Percentiles rank a stretch among this genome's conserved stretches.
Evolutionary conservation across 2,113 vertebrate species (phyloP).

Genomic region (Hyaena hyaena): DNA sequence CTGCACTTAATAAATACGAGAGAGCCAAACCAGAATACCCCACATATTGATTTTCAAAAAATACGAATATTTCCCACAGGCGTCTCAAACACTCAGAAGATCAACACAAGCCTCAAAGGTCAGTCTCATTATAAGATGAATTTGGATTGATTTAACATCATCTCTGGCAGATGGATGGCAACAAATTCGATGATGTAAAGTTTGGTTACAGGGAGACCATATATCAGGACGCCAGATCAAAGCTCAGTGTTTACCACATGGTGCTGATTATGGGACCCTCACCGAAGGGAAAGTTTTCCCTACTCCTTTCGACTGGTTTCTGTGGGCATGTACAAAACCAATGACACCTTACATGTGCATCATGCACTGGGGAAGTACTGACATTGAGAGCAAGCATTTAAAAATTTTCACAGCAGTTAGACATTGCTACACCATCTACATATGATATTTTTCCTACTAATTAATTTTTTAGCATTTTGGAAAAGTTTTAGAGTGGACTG

Average conservation of each 20-base stretch:
- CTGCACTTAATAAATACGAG: slow-evolving; percentile 36
- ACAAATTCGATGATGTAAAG: neutral
- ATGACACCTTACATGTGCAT: neutral
- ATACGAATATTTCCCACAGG: slow-evolving; percentile 53
- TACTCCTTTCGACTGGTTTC: neutral
- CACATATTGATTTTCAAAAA: slow-evolving; percentile 64
- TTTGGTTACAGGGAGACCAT: slow-evolving; percentile 29
- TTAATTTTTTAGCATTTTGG: neutral
- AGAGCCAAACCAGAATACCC: slow-evolving; percentile 28
- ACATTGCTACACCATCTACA: neutral
- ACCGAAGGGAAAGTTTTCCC: neutral
- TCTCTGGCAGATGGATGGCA: slow-evolving; percentile 46
- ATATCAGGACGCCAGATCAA: neutral
- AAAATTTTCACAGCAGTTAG: neutral
- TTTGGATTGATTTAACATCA: slow-evolving; percentile 59
- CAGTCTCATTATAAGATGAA: slow-evolving; percentile 51
- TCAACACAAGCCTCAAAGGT: slow-evolving; percentile 51
- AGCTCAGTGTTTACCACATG: neutral
- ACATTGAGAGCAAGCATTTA: neutral
- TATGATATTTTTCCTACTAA: neutral
- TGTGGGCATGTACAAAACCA: neutral
- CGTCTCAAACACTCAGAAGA: neutral
- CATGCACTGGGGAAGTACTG: neutral
- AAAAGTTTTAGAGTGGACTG: neutral
- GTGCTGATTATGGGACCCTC: neutral